Evolutionary conservation across 2,888 invertebrate species (phyloP).

Genomic region (Eupeodes latifasciatus): DNA sequence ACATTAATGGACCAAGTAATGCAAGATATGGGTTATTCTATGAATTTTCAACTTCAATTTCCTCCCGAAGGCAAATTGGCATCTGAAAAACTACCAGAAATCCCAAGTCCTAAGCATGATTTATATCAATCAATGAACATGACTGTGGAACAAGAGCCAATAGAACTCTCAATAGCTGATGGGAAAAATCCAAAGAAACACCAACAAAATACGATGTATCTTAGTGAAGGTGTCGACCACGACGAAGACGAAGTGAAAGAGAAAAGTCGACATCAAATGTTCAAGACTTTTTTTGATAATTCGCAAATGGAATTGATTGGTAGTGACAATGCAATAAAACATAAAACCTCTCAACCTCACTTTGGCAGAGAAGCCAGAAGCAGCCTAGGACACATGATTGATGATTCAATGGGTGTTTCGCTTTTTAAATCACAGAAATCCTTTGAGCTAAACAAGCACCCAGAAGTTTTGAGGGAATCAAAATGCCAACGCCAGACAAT

Average conservation of each 20-base stretch:
- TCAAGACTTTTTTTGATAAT: neutral
- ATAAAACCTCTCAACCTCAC: neutral
- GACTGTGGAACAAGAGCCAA: neutral
- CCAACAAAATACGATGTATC: slow-evolving; percentile 16
- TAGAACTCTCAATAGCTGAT: neutral
- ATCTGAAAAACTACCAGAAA: neutral
- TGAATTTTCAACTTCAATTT: slow-evolving; percentile 1
- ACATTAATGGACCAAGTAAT: slow-evolving; percentile 11
- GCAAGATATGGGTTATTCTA: slow-evolving; percentile 18
- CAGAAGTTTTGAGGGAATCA: too few relatives aligned
- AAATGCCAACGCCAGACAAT: slow-evolving; percentile 10
- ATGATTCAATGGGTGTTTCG: neutral
- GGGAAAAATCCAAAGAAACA: neutral
- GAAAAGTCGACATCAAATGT: neutral
- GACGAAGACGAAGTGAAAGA: neutral
- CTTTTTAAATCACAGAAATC: neutral
- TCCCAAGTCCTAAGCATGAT: neutral
- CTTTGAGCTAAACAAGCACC: too few relatives aligned
- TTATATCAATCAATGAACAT: neutral
- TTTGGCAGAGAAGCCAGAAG: too few relatives aligned
- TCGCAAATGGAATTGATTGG: neutral
- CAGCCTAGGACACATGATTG: neutral
- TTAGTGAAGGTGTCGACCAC: slow-evolving; percentile 1
- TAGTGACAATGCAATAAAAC: neutral
- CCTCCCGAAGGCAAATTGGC: neutral